Percentiles rank a stretch among this genome's conserved stretches.
Conservation (phyloP, 2,113 vertebrate species). For the Bos javanicus region DNA sequence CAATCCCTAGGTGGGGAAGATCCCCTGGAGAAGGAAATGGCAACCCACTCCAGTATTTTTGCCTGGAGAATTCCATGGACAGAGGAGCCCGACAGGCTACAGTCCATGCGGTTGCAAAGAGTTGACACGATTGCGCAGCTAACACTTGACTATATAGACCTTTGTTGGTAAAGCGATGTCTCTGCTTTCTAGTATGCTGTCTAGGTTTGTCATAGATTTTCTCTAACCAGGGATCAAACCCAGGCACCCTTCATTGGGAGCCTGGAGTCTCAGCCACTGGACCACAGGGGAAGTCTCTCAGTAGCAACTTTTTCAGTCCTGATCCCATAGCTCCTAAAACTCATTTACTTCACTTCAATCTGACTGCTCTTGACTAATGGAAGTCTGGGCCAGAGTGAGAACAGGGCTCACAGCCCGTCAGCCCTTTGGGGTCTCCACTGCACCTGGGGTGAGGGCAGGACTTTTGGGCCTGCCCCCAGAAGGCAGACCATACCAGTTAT, state of each 20-base stretch:
- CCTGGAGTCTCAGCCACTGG: background rate
- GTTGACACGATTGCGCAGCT: accelerated
- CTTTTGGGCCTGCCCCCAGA: accelerated
- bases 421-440: accelerated
- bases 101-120: background rate
- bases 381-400: accelerated
- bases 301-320: background rate
- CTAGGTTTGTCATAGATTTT: background rate
- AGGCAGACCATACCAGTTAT: background rate
- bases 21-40: background rate
- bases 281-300: background rate
- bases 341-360: accelerated
- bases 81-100: background rate
- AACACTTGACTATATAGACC: background rate
- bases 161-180: background rate
- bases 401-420: accelerated
- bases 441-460: background rate
- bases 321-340: accelerated
- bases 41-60: background rate
- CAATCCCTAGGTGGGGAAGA: background rate
- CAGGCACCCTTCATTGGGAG: background rate
- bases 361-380: accelerated
- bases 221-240: background rate
- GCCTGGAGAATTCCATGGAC: background rate
- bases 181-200: background rate